Base-by-base conservation (phyloP, 2,797 vertebrate genomes). In the Sorex maritimensis region DNA sequence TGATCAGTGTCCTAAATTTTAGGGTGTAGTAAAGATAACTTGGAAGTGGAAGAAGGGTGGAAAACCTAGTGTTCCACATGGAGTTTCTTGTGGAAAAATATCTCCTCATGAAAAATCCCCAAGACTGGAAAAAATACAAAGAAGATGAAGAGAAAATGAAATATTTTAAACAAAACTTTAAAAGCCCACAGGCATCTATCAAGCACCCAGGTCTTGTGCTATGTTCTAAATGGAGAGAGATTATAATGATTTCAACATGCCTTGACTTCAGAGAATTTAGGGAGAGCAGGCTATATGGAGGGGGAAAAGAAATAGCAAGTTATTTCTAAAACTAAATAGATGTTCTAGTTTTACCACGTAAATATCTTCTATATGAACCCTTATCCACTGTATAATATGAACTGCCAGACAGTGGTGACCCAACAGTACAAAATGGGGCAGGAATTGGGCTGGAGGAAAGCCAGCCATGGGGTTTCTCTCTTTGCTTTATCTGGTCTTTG, bases 61-160 rank as follows among this genome's bases (percentile, higher is more conserved):
- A 49, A 69, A 49, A 46, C 30, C 28, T 30, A 68, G 71, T 44
- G 10, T 15, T 55, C 44, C 80, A 17, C 52, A 55, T 55, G 52
- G 12, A 12, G 13, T 5, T 65, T 26, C 65, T 68, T 68, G 11
- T 23, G 21, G 41, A 72, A 49, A 87, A 44, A 15, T 46, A 81
- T 41, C 38, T 74, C 28, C 30, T 72, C 93, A 55, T 68, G 44
- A 89, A 38, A 83, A 86, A 28, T 34, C 5, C 30, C 23, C 6
- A 75, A 68, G 41, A 72, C 74, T 87, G 61, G 17, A 11, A 68
- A 79, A 91, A 85, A 80, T 21, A 41, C 19, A 83, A 75, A 91
- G n/a, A n/a, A 3, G 88, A 85, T 74, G 55, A 71, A 78, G 38
- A 84, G 24, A 63, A 69, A 75, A 83, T 44, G 30, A 91, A 65